phyloP scores from a whole-genome alignment of 1,140 invertebrate genomes.

The Rhynchophorus ferrugineus region DNA sequence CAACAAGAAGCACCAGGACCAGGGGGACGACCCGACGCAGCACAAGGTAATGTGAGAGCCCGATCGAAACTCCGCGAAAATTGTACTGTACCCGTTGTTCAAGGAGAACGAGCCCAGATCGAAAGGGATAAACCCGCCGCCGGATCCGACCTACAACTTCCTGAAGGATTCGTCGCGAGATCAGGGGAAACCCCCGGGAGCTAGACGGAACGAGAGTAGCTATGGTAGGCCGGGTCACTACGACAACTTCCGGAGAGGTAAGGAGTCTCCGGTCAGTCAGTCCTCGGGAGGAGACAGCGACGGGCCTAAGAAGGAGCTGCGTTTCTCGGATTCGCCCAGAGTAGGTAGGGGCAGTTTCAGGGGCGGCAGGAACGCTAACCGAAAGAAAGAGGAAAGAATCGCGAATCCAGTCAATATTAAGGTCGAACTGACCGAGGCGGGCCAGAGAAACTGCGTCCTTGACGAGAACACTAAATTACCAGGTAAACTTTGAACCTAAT shows the following conservation, averaged over 20 bases:
- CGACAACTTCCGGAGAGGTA: background rate
- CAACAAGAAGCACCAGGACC: slow-evolving; percentile 23
- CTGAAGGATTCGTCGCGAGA: slow-evolving; percentile 24
- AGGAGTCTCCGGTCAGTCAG: background rate
- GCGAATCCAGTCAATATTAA: slow-evolving; percentile 27
- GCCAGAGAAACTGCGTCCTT: slow-evolving; percentile 20
- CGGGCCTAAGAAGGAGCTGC: slow-evolving; percentile 12
- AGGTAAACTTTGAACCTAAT: slow-evolving; percentile 12
- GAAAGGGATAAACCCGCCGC: slow-evolving; percentile 11
- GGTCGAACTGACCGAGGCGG: slow-evolving; percentile 26
- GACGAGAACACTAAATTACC: slow-evolving; percentile 24
- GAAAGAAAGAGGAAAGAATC: slow-evolving; percentile 10
- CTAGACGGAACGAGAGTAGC: background rate
- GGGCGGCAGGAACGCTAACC: background rate
- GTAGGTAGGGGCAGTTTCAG: slow-evolving; percentile 1
- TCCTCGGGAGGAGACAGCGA: background rate
- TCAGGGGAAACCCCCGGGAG: background rate
- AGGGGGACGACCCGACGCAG: slow-evolving; percentile 6
- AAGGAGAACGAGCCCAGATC: background rate
- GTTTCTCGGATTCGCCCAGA: slow-evolving; percentile 7
- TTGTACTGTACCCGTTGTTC: too few species aligned
- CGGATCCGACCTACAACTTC: slow-evolving; percentile 25
- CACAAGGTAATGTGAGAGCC: too few species aligned
- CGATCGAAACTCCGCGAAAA: too few species aligned
- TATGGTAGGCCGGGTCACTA: background rate